Percentiles rank a stretch among this genome's conserved stretches.
phyloP scores from a whole-genome alignment of 2,113 vertebrate species.

The Emydura subglobosa region DNA sequence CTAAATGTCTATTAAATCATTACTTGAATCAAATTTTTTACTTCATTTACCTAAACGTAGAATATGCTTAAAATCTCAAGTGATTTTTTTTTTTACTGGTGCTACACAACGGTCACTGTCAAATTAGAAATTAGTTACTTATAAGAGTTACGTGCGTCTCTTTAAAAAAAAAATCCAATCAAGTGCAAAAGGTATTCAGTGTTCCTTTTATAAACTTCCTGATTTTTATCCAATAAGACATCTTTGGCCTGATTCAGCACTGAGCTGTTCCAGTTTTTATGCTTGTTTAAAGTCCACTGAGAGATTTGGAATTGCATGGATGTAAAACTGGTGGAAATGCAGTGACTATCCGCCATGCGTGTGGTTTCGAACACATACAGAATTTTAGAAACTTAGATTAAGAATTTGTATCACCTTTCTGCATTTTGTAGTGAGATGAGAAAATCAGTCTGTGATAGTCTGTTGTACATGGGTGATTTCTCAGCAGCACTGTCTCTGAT shows the following conservation, averaged over 20 bases:
- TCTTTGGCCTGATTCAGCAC: background rate
- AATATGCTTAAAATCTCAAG: background rate
- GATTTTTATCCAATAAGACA: background rate
- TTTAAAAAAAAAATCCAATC: background rate
- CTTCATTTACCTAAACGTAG: background rate
- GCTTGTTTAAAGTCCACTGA: fast-evolving
- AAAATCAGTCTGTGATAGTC: fast-evolving
- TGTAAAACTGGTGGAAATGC: background rate
- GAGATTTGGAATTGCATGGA: background rate
- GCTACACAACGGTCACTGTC: background rate
- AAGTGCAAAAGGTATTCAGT: background rate
- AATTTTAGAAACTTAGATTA: background rate
- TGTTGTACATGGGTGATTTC: background rate
- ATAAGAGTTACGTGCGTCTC: background rate
- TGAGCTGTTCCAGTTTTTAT: fast-evolving
- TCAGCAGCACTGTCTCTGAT: background rate
- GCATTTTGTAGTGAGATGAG: background rate
- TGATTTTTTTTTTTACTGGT: background rate
- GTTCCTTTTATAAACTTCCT: background rate
- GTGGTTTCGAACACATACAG: fast-evolving
- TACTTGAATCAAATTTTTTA: background rate
- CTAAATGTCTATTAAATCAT: background rate
- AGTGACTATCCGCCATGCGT: fast-evolving
- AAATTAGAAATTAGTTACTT: constrained; percentile 19
- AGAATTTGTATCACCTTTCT: background rate